phyloP scores from a whole-genome alignment of 2,113 vertebrate genomes.

The Centropus bengalensis region DNA sequence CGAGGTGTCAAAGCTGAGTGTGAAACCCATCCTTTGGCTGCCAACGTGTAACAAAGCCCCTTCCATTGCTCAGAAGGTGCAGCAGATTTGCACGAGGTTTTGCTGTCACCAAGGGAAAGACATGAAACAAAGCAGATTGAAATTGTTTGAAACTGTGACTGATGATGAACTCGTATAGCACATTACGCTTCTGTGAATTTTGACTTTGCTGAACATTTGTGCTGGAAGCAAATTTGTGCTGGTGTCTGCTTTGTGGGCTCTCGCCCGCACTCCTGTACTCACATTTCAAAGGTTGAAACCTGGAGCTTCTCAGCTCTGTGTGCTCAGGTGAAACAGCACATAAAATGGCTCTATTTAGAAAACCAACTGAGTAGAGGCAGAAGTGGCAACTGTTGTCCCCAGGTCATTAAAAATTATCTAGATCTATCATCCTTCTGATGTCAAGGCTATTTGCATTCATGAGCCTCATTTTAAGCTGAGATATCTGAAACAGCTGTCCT shows the following conservation, averaged over 20 bases:
- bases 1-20: neutral
- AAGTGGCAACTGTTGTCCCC: neutral
- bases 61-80: neutral
- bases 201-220: neutral
- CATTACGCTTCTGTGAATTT: neutral
- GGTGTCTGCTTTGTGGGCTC: neutral
- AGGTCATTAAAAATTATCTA: neutral
- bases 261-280: neutral
- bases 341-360: neutral
- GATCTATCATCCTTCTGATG: neutral
- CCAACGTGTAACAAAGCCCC: rapidly evolving
- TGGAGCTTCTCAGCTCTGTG: neutral
- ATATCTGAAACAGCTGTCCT: neutral
- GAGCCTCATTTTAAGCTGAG: neutral
- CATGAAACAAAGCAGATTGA: neutral
- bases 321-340: neutral
- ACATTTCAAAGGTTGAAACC: neutral
- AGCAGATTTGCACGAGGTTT: neutral
- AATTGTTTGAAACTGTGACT: neutral
- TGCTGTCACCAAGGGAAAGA: neutral
- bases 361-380: neutral
- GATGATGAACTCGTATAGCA: neutral
- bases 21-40: neutral
- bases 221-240: neutral
- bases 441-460: neutral